These are phyloP conservation scores for Magallana ariakensis DNA, from an alignment of 1,140 invertebrate species.

Conservation along the genomic window DNA sequence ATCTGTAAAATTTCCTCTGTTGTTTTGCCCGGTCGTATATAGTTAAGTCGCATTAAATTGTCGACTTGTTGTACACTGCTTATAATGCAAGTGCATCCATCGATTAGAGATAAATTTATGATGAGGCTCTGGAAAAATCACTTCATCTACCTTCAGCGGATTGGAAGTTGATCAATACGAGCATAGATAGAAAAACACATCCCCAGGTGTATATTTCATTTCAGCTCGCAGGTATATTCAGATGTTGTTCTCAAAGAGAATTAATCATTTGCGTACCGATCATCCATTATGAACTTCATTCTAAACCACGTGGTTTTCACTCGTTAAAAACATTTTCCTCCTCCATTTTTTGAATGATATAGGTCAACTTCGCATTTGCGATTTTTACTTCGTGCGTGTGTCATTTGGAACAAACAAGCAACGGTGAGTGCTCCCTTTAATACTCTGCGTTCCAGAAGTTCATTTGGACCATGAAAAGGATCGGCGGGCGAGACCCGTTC, in stretches of 20 bases:
- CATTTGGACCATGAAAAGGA: neutral
- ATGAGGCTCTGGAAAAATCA: constrained; percentile 13
- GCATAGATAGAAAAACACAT: neutral
- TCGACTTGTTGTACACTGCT: neutral
- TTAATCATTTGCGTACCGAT: neutral
- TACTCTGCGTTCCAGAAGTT: neutral
- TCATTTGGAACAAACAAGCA: neutral
- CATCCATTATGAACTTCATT: neutral
- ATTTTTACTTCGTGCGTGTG: too few species aligned
- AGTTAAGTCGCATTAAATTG: too few species aligned
- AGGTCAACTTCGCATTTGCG: neutral
- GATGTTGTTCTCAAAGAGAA: neutral
- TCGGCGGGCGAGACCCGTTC: neutral
- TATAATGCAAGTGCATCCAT: neutral
- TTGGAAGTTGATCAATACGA: neutral
- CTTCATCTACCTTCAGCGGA: neutral
- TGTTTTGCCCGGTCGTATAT: too few species aligned
- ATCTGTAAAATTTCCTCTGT: too few species aligned
- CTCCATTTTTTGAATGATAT: neutral
- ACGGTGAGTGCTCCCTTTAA: neutral
- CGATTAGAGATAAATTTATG: constrained; percentile 19
- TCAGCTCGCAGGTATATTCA: neutral
- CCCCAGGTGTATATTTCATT: neutral
- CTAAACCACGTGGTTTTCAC: neutral
- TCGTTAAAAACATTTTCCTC: neutral